phyloP scores from a whole-genome alignment of 2,113 vertebrate genomes.

The Urocolius indicus region DNA sequence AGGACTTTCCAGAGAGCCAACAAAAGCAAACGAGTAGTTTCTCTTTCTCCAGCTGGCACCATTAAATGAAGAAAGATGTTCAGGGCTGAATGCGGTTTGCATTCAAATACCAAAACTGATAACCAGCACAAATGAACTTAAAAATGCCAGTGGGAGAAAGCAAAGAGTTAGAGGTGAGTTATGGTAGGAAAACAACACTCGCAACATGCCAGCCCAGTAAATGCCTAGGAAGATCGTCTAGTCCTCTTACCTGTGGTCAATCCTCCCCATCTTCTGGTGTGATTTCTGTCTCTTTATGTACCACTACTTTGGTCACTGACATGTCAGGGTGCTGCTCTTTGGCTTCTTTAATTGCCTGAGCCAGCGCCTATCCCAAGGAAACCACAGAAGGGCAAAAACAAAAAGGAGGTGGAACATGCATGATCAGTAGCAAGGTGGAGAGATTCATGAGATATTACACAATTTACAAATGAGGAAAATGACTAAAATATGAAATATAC shows the following conservation, averaged over 20 bases:
- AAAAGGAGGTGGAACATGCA: slow-evolving; percentile 88
- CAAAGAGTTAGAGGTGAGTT: slow-evolving; percentile 24
- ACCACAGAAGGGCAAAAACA: slow-evolving; percentile 90
- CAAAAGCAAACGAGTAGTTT: slow-evolving; percentile 44
- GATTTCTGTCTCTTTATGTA: slow-evolving; percentile 99
- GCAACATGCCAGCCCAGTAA: slow-evolving; percentile 75
- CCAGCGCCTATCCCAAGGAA: slow-evolving; percentile 93
- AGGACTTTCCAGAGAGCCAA: slow-evolving; percentile 3
- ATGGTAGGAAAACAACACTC: slow-evolving; percentile 55
- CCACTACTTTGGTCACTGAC: slow-evolving; percentile 99
- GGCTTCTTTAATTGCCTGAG: slow-evolving; percentile 99
- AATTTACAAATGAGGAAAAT: slow-evolving; percentile 76
- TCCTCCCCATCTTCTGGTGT: slow-evolving; percentile 94
- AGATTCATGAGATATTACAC: slow-evolving; percentile 76
- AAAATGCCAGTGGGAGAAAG: slow-evolving; percentile 72
- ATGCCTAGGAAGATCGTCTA: slow-evolving; percentile 57
- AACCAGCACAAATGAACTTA: background rate
- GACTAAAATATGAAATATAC: slow-evolving; percentile 62
- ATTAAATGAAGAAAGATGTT: background rate
- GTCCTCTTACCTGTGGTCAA: slow-evolving; percentile 94
- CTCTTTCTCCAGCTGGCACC: slow-evolving; percentile 72
- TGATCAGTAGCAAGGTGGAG: slow-evolving; percentile 82
- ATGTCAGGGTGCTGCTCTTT: slow-evolving; percentile 99
- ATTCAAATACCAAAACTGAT: background rate
- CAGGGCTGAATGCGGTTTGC: background rate